A percentile compares a stretch with the other conserved stretches of the same genome.
phyloP scores from a whole-genome alignment of 1,140 invertebrate species.

The Achroia grisella region DNA sequence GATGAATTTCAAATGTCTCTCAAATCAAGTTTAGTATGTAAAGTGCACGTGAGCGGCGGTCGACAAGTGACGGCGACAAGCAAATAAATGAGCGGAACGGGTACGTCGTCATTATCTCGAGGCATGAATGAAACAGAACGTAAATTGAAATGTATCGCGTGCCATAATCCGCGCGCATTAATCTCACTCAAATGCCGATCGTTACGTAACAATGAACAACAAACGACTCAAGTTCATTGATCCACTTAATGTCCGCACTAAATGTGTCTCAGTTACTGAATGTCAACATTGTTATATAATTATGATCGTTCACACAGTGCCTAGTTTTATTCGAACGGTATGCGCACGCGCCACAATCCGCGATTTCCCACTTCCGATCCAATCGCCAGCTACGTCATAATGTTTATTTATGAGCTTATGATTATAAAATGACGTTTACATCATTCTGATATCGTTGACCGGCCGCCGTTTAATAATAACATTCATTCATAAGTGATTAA shows the following conservation, averaged over 20 bases:
- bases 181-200: slow-evolving; percentile 69
- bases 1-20: background rate
- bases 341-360: slow-evolving; percentile 31
- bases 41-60: slow-evolving; percentile 22
- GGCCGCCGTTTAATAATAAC: slow-evolving; percentile 60
- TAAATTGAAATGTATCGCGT: slow-evolving; percentile 72
- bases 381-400: slow-evolving; percentile 41
- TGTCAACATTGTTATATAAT: slow-evolving; percentile 71
- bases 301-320: slow-evolving; percentile 45
- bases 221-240: slow-evolving; percentile 71
- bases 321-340: background rate
- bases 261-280: slow-evolving; percentile 67
- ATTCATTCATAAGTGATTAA: slow-evolving; percentile 67
- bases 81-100: slow-evolving; percentile 58
- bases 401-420: slow-evolving; percentile 70
- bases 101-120: slow-evolving; percentile 63
- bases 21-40: slow-evolving; percentile 25
- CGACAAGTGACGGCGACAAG: slow-evolving; percentile 31
- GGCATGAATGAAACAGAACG: slow-evolving; percentile 69
- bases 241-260: slow-evolving; percentile 66
- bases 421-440: slow-evolving; percentile 69
- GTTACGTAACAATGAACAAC: slow-evolving; percentile 59
- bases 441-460: slow-evolving; percentile 65
- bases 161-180: slow-evolving; percentile 71
- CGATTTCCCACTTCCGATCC: slow-evolving; percentile 28